Evolutionary conservation across 2,888 invertebrate genomes (phyloP), one percentile per base, ranked within the genome.

Genomic region (Drosophila pseudotalamancana): DNA sequence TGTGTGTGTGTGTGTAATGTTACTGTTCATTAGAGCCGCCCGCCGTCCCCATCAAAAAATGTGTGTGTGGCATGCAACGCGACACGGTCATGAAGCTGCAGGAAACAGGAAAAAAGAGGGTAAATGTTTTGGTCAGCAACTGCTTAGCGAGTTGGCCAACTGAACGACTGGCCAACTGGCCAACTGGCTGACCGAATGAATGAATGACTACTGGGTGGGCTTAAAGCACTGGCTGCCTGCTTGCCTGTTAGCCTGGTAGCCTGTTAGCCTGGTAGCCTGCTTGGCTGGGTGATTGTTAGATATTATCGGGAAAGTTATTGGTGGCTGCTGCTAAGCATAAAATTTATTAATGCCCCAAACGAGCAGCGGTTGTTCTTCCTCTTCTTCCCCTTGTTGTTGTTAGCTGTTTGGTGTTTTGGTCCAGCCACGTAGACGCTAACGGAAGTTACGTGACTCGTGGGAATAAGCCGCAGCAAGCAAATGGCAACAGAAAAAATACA

Each of bases 401-500:
- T 39, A 21, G 37, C 37, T 39, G 21, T 21, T 21, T 39, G 49
- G 16, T 50, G 65, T 48, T 42, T 21, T 45, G 34, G 35, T 34
- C 65, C 46, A 57, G 68, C 69, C 74, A 75, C 74, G 74, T 75
- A 72, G 69, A 45, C 51, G 60, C 69, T 72, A 74, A 79, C 81
- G 87, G 87, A 81, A 81, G 87, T 81, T 81, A 81, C 81, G 81
- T 81, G 81, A 81, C 81, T 84, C 81, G 72, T 74, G 81, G 81
- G 81, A 62, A 81, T 81, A 84, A 87, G 71, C 80, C 66, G 8
- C 32, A 57, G 27, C 46, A 25, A 34, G 19, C 59, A 60, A 59
- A 49, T 50, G 50, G 50, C 35, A 43, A 16, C 53, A 43, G 25
- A 27, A 25, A 6, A 31, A 31, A 31, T n/a, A 19, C 29, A 32